Evolutionary conservation across 2,888 invertebrate genomes (phyloP).

Genomic region (Monochamus alternatus): DNA sequence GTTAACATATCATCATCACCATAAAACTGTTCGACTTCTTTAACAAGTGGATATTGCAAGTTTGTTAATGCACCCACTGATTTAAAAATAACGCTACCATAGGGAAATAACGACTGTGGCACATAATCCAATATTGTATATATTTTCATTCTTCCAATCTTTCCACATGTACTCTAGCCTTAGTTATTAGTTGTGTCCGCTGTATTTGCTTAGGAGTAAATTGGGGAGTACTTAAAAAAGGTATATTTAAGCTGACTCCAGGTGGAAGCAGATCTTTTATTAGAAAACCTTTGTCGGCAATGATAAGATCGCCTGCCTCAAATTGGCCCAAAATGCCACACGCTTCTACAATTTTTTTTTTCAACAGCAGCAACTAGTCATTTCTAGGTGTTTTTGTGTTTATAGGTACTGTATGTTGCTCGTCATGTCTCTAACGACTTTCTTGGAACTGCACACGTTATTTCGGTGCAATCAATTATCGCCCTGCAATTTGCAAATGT

Average conservation of each 20-base stretch:
- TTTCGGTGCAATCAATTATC: too few species aligned
- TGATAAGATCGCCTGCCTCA: conserved; percentile 12
- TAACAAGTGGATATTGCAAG: too few species aligned
- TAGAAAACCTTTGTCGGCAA: conserved; percentile 56
- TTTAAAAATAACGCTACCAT: conserved; percentile 16
- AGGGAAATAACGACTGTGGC: conserved; percentile 7
- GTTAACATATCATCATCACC: not conserved
- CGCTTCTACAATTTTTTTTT: conserved; percentile 23
- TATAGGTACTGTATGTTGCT: too few species aligned
- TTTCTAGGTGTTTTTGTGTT: conserved; percentile 1
- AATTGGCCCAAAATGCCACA: conserved; percentile 20
- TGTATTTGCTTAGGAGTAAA: not conserved
- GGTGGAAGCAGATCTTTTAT: conserved; percentile 49
- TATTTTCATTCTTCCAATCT: conserved; percentile 53
- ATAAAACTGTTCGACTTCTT: not conserved
- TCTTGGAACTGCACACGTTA: too few species aligned
- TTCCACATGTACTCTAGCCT: conserved; percentile 56
- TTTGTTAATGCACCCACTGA: not conserved
- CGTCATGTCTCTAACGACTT: too few species aligned
- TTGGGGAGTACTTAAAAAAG: conserved; percentile 46
- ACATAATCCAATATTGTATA: conserved; percentile 30
- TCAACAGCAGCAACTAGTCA: not conserved
- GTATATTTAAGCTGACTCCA: conserved; percentile 57
- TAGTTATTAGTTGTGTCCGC: not conserved
- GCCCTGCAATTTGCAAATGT: too few species aligned